phyloP scores from a whole-genome alignment of 2,113 vertebrate genomes.

The Eclectus roratus region DNA sequence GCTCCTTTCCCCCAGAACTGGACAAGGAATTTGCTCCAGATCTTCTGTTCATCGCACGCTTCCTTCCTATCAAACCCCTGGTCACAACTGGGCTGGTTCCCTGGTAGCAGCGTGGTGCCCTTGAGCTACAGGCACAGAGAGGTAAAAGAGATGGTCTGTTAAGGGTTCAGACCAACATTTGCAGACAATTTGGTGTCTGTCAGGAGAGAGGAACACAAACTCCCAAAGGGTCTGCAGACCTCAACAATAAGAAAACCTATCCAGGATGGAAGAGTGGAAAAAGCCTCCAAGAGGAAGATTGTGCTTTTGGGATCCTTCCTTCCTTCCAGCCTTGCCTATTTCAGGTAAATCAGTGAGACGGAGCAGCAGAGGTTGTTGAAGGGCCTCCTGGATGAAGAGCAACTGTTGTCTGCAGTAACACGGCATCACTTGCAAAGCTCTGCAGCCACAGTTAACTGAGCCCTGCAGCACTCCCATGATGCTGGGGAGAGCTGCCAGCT shows the following conservation, averaged over 20 bases:
- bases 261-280: background rate
- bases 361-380: background rate
- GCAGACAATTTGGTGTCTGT: background rate
- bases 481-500: background rate
- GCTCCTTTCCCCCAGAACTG: background rate
- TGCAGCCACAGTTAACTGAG: fast-evolving
- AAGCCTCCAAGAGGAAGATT: background rate
- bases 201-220: background rate
- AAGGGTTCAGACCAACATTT: background rate
- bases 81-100: background rate
- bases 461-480: background rate
- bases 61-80: background rate
- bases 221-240: background rate
- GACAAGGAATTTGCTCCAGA: background rate
- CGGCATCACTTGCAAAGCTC: background rate
- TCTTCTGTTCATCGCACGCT: background rate
- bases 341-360: background rate
- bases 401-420: background rate
- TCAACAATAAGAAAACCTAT: background rate
- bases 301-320: background rate
- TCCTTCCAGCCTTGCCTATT: background rate
- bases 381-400: background rate
- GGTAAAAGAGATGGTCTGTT: background rate
- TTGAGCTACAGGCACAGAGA: background rate
- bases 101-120: background rate